phyloP scores from a whole-genome alignment of 2,797 vertebrate species.

The Poeciliopsis paucimaculata region DNA sequence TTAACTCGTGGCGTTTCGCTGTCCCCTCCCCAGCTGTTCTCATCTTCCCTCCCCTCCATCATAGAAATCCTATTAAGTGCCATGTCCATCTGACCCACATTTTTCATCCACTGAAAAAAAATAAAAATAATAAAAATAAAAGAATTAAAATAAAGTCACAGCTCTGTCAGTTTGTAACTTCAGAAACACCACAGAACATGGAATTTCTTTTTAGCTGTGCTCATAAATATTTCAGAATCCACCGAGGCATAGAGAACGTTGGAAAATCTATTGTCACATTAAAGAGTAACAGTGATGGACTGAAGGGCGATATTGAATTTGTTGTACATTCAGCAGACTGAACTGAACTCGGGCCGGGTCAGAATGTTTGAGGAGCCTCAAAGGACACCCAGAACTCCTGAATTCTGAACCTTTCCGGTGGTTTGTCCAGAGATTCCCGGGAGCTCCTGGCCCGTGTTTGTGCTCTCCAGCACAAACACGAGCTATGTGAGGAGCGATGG shows the following conservation, averaged over 20 bases:
- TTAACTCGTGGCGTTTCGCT: neutral
- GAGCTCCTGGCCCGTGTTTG: conserved; percentile 27
- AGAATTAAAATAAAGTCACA: conserved; percentile 4
- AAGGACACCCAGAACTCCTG: neutral
- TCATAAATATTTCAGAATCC: conserved; percentile 47
- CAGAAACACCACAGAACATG: conserved; percentile 17
- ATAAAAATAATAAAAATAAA: too few species aligned
- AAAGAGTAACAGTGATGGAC: conserved; percentile 38
- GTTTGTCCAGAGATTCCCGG: conserved; percentile 13
- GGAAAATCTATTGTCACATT: conserved; percentile 26
- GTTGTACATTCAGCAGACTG: conserved; percentile 27
- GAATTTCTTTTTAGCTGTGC: conserved; percentile 29
- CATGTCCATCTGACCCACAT: conserved; percentile 39
- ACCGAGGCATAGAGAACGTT: conserved; percentile 12
- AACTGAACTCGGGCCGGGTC: conserved; percentile 14
- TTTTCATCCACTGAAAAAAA: conserved; percentile 37
- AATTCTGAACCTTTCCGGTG: conserved; percentile 9
- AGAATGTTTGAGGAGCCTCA: neutral
- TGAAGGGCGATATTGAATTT: conserved; percentile 23
- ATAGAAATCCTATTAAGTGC: conserved; percentile 68
- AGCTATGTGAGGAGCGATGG: conserved; percentile 61
- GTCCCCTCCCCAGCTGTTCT: conserved; percentile 23
- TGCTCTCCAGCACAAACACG: too few species aligned
- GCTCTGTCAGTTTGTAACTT: conserved; percentile 28
- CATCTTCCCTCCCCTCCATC: conserved; percentile 42